These are phyloP conservation scores for Chroicocephalus ridibundus DNA, from an alignment of 2,113 vertebrate genomes.

Conservation along the genomic window DNA sequence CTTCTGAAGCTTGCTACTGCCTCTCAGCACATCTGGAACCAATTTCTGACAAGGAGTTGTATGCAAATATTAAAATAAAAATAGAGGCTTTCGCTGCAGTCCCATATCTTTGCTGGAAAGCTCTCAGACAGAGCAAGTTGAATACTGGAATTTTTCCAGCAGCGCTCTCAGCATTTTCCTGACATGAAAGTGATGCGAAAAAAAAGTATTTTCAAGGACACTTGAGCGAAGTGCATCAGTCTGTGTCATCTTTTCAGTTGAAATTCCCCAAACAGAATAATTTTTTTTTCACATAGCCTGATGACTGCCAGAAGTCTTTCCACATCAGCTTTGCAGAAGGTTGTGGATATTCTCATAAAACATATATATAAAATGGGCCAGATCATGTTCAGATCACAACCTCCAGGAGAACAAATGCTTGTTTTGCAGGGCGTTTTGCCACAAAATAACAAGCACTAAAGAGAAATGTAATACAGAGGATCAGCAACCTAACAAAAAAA, in stretches of 20 bases:
- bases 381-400: not conserved
- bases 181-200: slow-evolving; percentile 10
- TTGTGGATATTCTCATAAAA: not conserved
- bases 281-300: not conserved
- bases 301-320: not conserved
- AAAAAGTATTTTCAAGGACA: slow-evolving; percentile 33
- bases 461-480: not conserved
- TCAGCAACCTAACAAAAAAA: not conserved
- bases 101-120: not conserved
- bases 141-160: not conserved
- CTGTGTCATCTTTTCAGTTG: slow-evolving; percentile 26
- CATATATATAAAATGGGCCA: not conserved
- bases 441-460: not conserved
- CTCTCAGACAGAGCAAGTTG: not conserved
- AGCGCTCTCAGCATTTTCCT: slow-evolving; percentile 28
- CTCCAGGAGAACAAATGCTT: not conserved
- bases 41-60: not conserved
- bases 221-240: slow-evolving; percentile 22
- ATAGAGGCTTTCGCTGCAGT: not conserved
- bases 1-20: not conserved
- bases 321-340: not conserved
- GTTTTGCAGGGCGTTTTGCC: not conserved
- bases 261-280: slow-evolving; percentile 10
- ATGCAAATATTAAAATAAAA: slow-evolving; percentile 13
- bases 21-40: not conserved